Evolutionary conservation across 2,113 vertebrate genomes (phyloP), one percentile per base, ranked within the genome.

Genomic region (Channa argus): DNA sequence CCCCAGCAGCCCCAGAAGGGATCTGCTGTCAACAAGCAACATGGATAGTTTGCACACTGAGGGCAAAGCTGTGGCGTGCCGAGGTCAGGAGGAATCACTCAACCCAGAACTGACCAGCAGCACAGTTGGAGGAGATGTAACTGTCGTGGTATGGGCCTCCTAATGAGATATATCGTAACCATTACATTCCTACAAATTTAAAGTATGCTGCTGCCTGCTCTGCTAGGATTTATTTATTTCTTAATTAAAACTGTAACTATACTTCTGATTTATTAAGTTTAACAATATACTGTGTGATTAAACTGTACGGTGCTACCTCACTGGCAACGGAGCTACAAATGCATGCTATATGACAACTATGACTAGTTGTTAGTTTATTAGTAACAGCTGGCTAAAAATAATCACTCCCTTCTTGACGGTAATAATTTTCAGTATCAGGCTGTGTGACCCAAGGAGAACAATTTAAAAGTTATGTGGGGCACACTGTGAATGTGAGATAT

Each of bases 21-120:
- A 88, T 82, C 86, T 78, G 89, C 86, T 89, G 90, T 93, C 90
- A 91, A 89, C 87, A 87, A 89, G 86, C 79, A 66, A 73, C 84
- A 69, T 12, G 82, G 79, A 86, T 77, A 84, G 83, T 83, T 82
- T 77, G 83, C 86, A 80, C 80, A 80, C 37, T 9, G 82, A 90
- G 86, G 88, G 84, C 84, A 85, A 44, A 37, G 52, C 73, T 63
- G 86, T 47, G 85, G 79, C 74, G 52, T 15, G 63, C 47, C 34
- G 69, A 86, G 88, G 90, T 91, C 86, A 82, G 65, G 65, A 73
- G 73, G 56, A 89, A 91, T 92, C 89, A 90, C 67, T 90, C 89
- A 85, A 74, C 82, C 82, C 55, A 15, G 63, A 83, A 72, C 80
- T 80, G 88, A 86, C 80, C 85, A 71, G 58, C 79, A 64, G 75